Evolutionary conservation across 2,888 invertebrate genomes (phyloP).

Genomic region (Cloeon dipterum): DNA sequence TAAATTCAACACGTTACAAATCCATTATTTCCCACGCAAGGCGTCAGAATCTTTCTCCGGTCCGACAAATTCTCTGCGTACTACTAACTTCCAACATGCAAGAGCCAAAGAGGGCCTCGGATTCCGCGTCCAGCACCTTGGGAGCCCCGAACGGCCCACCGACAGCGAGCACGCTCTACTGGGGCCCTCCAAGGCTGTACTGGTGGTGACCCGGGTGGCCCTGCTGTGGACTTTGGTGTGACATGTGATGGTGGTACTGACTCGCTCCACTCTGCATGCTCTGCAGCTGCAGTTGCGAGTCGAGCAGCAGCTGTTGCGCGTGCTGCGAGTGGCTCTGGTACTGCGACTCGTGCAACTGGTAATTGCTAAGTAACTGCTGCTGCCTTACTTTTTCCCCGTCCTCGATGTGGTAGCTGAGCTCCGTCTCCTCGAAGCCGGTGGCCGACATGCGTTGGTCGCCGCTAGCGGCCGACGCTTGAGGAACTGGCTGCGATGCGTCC

Average conservation of each 20-base stretch:
- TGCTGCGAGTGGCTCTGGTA: neutral
- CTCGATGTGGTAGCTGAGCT: conserved; percentile 90
- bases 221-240: neutral
- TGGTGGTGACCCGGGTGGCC: neutral
- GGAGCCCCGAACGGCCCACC: too few relatives aligned
- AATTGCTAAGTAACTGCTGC: conserved; percentile 12
- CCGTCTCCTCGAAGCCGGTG: conserved; percentile 95
- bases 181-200: neutral
- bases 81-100: too few relatives aligned
- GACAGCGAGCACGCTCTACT: too few relatives aligned
- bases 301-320: neutral
- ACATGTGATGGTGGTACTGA: conserved; percentile 1
- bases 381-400: conserved; percentile 95
- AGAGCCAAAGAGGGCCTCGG: too few relatives aligned
- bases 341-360: neutral
- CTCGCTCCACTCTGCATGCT: neutral
- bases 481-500: conserved; percentile 32
- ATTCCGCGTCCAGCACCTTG: too few relatives aligned
- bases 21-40: too few relatives aligned
- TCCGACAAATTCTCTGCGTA: too few relatives aligned
- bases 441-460: conserved; percentile 94
- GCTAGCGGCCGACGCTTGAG: conserved; percentile 22
- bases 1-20: too few relatives aligned
- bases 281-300: neutral
- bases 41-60: too few relatives aligned